These are phyloP conservation scores for Thera britannica DNA, from an alignment of 2,888 invertebrate species.

Conservation along the genomic window DNA sequence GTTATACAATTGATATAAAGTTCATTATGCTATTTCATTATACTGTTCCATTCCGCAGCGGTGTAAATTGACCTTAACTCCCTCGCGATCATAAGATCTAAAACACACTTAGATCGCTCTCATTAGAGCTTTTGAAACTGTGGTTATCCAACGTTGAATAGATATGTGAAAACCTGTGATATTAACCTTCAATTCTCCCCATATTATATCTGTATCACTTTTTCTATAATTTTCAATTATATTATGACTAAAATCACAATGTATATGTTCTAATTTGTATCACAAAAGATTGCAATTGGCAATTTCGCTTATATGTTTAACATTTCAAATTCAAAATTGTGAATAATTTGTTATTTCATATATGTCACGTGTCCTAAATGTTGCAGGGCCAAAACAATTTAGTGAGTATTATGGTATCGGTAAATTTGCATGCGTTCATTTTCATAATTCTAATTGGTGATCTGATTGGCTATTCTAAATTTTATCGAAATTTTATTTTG, in stretches of 20 bases:
- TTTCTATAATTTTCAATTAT: constrained; percentile 59
- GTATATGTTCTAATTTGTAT: constrained; percentile 48
- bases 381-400: constrained; percentile 84
- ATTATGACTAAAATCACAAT: constrained; percentile 55
- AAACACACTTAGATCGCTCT: no score
- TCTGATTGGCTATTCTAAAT: constrained; percentile 41
- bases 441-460: constrained; percentile 36
- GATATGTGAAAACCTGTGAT: constrained; percentile 47
- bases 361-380: constrained; percentile 72
- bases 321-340: constrained; percentile 54
- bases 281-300: constrained; percentile 67
- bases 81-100: background rate
- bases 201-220: constrained; percentile 57
- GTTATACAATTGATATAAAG: no score
- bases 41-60: no score
- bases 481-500: constrained; percentile 26
- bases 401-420: constrained; percentile 77
- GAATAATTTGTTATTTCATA: constrained; percentile 76
- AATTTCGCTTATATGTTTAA: constrained; percentile 42
- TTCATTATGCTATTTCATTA: no score
- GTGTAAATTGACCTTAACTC: background rate
- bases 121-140: no score
- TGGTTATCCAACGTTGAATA: constrained; percentile 18
- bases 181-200: constrained; percentile 67
- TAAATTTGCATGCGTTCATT: constrained; percentile 62